Percentiles rank a stretch among this genome's conserved stretches.
Conservation (phyloP, 2,113 vertebrate genomes). For the Macaca fascicularis region T2T-MFA8v1.1 NC_088378.1:40839001-40839500, state of each 20-base stretch:
- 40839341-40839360: neutral
- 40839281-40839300: neutral
- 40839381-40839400: neutral
- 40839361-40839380: neutral
- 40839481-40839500: neutral
- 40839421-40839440: neutral
- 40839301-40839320: neutral
- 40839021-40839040: neutral
- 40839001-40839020: neutral
- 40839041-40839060: neutral
- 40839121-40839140: constrained; percentile 3
- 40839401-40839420: neutral
- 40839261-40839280: neutral
- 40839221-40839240: neutral
- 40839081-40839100: constrained; percentile 36
- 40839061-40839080: neutral
- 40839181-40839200: neutral
- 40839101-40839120: constrained; percentile 7
- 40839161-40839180: neutral
- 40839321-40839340: constrained; percentile 21
- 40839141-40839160: neutral
- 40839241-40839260: neutral
- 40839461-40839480: neutral
- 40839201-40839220: neutral
- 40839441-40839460: neutral